phyloP scores from a whole-genome alignment of 2,888 invertebrate species.

The Odontocolon sp. region DNA sequence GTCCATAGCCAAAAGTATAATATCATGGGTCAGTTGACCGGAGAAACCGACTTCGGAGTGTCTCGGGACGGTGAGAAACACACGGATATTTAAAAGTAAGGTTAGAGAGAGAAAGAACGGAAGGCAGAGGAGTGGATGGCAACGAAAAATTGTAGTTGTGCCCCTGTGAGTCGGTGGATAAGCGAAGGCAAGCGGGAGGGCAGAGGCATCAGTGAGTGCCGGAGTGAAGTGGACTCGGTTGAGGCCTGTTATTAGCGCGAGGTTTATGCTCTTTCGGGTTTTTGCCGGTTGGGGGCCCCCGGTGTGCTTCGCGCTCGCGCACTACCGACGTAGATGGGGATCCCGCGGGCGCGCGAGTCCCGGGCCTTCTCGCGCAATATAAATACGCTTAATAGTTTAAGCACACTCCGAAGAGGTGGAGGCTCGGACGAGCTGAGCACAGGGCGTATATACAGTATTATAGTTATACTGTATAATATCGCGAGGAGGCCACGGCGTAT shows the following conservation, averaged over 20 bases:
- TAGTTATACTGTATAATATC: background rate
- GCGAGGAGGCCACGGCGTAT: constrained; percentile 65
- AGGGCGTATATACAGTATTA: constrained; percentile 26
- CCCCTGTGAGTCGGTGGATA: constrained; percentile 46
- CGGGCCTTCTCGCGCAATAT: constrained; percentile 75
- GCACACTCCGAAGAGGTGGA: constrained; percentile 73
- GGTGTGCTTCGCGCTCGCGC: constrained; percentile 52
- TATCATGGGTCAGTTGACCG: background rate
- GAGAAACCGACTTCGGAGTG: constrained; percentile 9
- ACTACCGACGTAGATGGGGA: constrained; percentile 62
- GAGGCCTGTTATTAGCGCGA: constrained; percentile 80
- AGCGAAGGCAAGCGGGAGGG: background rate
- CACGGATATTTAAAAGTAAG: constrained; percentile 65
- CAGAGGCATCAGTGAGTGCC: constrained; percentile 50
- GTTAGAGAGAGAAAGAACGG: constrained; percentile 45
- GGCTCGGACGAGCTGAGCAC: constrained; percentile 50
- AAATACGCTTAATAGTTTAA: constrained; percentile 81
- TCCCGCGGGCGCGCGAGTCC: constrained; percentile 37
- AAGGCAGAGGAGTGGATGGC: constrained; percentile 45
- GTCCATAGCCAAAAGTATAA: no score
- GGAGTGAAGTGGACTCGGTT: constrained; percentile 70
- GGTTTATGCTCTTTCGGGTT: constrained; percentile 80
- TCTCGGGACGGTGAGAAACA: constrained; percentile 57
- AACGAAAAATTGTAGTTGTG: constrained; percentile 18
- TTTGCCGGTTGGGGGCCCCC: constrained; percentile 77